Conservation (phyloP, 1,140 invertebrate species). For the Drosophila pachea region DNA sequence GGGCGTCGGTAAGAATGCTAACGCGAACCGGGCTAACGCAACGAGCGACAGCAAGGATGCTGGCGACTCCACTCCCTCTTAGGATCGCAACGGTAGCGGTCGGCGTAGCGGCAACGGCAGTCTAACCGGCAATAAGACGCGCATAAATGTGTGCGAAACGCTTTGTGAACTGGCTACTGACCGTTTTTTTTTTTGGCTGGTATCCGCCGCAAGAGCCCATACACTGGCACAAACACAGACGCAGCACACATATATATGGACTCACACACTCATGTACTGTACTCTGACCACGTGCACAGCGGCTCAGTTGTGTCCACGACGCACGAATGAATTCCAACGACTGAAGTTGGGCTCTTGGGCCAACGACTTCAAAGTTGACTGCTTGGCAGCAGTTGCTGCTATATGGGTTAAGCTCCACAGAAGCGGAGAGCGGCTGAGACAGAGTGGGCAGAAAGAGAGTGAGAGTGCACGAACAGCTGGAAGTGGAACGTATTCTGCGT, state of each 20-base stretch:
- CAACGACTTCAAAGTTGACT: conserved; percentile 41
- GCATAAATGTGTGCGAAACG: neutral
- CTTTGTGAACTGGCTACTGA: conserved; percentile 1
- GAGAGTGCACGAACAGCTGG: conserved; percentile 31
- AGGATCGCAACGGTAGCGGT: neutral
- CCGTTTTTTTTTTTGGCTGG: conserved; percentile 2
- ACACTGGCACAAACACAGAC: conserved; percentile 7
- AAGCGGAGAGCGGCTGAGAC: conserved; percentile 1
- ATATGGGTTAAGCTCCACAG: conserved; percentile 10
- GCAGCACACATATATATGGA: too few species aligned
- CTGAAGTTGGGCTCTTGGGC: conserved; percentile 51
- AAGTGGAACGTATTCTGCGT: conserved; percentile 60
- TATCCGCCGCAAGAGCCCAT: conserved; percentile 22
- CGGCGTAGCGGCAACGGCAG: neutral
- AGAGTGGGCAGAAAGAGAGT: neutral
- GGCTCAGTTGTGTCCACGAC: conserved; percentile 63
- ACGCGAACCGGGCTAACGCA: neutral
- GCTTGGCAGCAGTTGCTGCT: conserved; percentile 9
- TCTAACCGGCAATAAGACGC: neutral
- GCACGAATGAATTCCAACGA: conserved; percentile 76
- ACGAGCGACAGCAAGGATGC: neutral
- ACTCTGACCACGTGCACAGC: conserved; percentile 50
- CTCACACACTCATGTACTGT: neutral
- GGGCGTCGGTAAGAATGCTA: conserved; percentile 7
- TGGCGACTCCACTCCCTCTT: neutral